These are phyloP conservation scores for Pituophis catenifer DNA, from an alignment of 2,113 vertebrate genomes.

Conservation along the genomic window DNA sequence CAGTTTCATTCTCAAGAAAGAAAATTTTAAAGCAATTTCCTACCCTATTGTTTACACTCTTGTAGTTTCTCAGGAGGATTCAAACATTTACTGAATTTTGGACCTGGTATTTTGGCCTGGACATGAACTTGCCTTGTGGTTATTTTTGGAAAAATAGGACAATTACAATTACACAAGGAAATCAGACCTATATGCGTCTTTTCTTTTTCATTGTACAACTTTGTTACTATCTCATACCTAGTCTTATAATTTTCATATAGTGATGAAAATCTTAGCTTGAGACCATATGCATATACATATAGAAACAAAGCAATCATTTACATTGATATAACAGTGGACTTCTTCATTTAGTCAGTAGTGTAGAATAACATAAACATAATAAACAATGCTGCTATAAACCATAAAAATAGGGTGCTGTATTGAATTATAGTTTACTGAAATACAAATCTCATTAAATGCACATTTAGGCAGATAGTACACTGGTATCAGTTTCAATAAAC, in stretches of 20 bases:
- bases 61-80: neutral
- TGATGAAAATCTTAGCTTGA: neutral
- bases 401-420: constrained; percentile 35
- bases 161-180: constrained; percentile 29
- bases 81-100: neutral
- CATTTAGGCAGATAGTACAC: constrained; percentile 35
- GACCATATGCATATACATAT: neutral
- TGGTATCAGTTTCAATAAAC: constrained; percentile 60
- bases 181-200: neutral
- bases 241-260: neutral
- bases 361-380: constrained; percentile 40
- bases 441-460: constrained; percentile 59
- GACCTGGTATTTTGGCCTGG: neutral
- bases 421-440: neutral
- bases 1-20: neutral
- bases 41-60: neutral
- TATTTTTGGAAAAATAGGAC: constrained; percentile 10
- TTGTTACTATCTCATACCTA: neutral
- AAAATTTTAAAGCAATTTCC: neutral
- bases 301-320: neutral
- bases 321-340: neutral
- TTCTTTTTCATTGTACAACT: neutral
- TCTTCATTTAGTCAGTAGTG: neutral
- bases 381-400: constrained; percentile 5
- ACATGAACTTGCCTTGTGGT: neutral